Evolutionary conservation across 2,888 invertebrate genomes (phyloP), one percentile per base, ranked within the genome.

Genomic region (Apotomis betuletana): DNA sequence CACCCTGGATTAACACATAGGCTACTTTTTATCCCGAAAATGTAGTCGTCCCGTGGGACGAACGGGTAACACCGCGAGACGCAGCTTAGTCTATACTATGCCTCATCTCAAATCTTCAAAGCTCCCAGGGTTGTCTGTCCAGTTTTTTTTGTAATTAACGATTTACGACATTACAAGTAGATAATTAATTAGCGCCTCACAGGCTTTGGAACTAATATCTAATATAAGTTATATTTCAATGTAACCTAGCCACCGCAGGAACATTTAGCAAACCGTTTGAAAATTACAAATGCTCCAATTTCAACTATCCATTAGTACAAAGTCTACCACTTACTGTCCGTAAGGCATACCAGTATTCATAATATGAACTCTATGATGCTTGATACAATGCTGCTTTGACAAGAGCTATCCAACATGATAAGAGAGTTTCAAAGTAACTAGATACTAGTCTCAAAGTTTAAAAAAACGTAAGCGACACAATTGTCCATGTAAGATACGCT

Each of bases 261-360:
- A 49, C 58, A 58, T 62, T 68, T 62, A 61, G 38, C 55, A 57
- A 61, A 70, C 54, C 54, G 36, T 27, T 44, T 65, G 46, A 60
- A 70, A 44, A 54, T 70, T 70, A 38, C 44, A 70, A 65, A 58
- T 52, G 51, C 41, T 60, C 57, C 55, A 46, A 59, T 54, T 67
- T 49, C 59, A 60, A 61, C 67, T 41, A 4, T n/a, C 58, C 58
- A 60, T 73, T 65, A 69, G 27, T 64, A 54, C 44, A 64, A 64
- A 41, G 52, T 55, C 64, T 8, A 15, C 10, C 41, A 54, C 41
- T 63, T 41, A 15, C 13, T 13, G 13, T 15, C 1, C 52, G 10
- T 10, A 41, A 38, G 13, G 41, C 27, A 15, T 8, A 55, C 55
- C 62, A 36, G 0, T n/a, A 52, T 3, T 62, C 9, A n/a, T 4